Base-by-base conservation (phyloP, 2,888 invertebrate genomes). In the Coelogynopora nodosa region DNA sequence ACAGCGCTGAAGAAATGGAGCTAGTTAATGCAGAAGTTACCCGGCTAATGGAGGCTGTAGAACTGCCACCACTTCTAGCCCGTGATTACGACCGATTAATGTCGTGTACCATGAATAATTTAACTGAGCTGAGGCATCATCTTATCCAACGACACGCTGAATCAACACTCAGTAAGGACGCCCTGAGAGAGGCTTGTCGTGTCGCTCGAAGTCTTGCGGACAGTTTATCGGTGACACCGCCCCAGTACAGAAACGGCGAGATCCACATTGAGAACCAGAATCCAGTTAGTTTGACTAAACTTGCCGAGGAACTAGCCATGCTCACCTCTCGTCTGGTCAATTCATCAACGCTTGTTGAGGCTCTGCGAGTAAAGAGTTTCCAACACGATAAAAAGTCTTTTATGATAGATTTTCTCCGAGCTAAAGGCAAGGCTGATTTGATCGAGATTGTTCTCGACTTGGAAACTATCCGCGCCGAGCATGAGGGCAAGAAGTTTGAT, bases 91-190 rank as follows among this genome's bases (percentile, higher is more conserved):
- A 13, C 74, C 74, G 74, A 13, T 23, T 74, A 26, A 74, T 74
- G 74, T 74, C 74, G 74, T 74, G 74, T 74, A 74, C 23, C 74
- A 74, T 74, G 74, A 74, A 74, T 74, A 74, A 74, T 74, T 74
- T 74, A 74, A 23, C 10, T 26, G 74, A 74, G 23, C 27, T 74
- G 10, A 5, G 74, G 74, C 74, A 74, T 23, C 74, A 74, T 23
- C 74, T 74, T 74, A 74, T 74, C 23, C 74, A 74, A 74, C 74
- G 74, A 10, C 74, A 74, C 18, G 5, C 74, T 74, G 74, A 74
- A 2, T 74, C 74, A 74, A 74, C 74, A 74, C 74, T 74, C 2
- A 74, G 74, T 23, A 74, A 74, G 23, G 74, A 74, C 23, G 23
- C 74, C 2, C 18, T 74, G 2, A 5, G 74, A 74, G 74, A 74